Evolutionary conservation across 2,888 invertebrate species (phyloP).

Genomic region (Gryllus longicercus): DNA sequence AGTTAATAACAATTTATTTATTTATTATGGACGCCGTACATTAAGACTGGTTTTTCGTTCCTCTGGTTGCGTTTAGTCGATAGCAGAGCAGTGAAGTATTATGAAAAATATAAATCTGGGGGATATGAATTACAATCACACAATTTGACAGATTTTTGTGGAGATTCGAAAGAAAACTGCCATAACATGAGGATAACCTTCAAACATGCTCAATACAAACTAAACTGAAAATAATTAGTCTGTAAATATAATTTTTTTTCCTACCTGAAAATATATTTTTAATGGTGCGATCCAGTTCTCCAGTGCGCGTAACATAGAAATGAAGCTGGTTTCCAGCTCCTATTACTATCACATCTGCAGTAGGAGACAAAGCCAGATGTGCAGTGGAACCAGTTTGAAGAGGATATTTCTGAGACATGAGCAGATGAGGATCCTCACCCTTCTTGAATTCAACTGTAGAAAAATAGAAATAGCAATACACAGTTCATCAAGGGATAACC

Average conservation of each 20-base stretch:
- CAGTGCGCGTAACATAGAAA: conserved; percentile 67
- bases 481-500: background rate
- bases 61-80: too few relatives aligned
- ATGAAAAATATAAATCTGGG: too few relatives aligned
- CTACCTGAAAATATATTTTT: conserved; percentile 57
- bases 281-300: conserved; percentile 62
- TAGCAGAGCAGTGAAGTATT: too few relatives aligned
- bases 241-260: background rate
- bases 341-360: conserved; percentile 72
- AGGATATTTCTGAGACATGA: conserved; percentile 62
- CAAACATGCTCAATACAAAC: too few relatives aligned
- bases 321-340: conserved; percentile 61
- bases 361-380: conserved; percentile 70
- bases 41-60: too few relatives aligned
- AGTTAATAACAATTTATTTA: too few relatives aligned
- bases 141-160: too few relatives aligned
- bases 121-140: too few relatives aligned
- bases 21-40: too few relatives aligned
- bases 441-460: conserved; percentile 70
- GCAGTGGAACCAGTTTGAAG: conserved; percentile 52
- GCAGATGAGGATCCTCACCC: conserved; percentile 72
- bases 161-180: too few relatives aligned
- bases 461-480: background rate
- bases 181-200: too few relatives aligned
- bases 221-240: background rate